Percentiles rank a stretch among this genome's conserved stretches.
Conservation (phyloP, 92 coral and sea anemone species). For the Zoanthus sansibaricus region DNA sequence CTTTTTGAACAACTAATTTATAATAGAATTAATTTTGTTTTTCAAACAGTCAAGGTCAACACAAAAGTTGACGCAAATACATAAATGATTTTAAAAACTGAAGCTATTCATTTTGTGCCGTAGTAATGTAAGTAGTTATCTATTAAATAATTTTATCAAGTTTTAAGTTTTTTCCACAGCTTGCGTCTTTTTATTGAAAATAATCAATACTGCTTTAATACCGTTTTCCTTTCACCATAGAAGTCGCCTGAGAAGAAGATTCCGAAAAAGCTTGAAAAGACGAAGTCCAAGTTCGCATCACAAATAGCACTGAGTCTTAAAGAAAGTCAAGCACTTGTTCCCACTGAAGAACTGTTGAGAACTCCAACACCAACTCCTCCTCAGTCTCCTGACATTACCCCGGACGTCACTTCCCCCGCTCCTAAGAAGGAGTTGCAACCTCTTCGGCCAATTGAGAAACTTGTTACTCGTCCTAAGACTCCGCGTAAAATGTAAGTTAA, state of each 20-base stretch:
- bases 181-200: too few relatives aligned
- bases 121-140: too few relatives aligned
- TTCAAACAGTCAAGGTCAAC: too few relatives aligned
- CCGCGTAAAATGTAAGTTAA: conserved; percentile 88
- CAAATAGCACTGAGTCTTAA: conserved; percentile 83
- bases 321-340: conserved; percentile 78
- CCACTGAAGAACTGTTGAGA: conserved; percentile 68
- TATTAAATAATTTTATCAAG: too few relatives aligned
- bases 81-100: too few relatives aligned
- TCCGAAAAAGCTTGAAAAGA: conserved; percentile 62
- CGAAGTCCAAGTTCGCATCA: conserved; percentile 66
- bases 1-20: too few relatives aligned
- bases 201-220: too few relatives aligned
- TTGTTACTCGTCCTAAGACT: conserved; percentile 83
- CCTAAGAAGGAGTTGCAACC: conserved; percentile 79
- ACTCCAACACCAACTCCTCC: conserved; percentile 93
- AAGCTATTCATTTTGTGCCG: too few relatives aligned
- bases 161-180: too few relatives aligned
- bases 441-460: conserved; percentile 76
- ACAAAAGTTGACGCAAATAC: too few relatives aligned
- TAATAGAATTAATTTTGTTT: too few relatives aligned
- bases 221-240: conserved; percentile 41
- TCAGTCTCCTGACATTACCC: conserved; percentile 73
- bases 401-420: conserved; percentile 55
- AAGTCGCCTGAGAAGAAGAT: conserved; percentile 77